Conservation (phyloP, 2,113 vertebrate genomes). For the Diphyllodes magnificus region DNA sequence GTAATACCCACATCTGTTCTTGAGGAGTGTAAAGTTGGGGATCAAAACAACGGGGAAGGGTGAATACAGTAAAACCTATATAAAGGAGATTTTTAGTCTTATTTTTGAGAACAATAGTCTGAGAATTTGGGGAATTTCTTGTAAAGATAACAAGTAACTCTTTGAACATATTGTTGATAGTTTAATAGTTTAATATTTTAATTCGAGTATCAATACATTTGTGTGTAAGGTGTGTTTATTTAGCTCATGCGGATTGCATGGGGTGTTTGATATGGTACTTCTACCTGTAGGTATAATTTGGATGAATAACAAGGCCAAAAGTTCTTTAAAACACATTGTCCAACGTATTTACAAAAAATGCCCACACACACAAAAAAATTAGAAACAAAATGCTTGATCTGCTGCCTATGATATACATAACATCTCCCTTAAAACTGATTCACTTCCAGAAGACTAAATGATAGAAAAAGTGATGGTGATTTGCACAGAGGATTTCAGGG, state of each 20-base stretch:
- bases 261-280: not conserved
- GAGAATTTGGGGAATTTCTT: not conserved
- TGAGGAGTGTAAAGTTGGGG: fast-evolving
- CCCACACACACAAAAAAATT: not conserved
- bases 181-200: not conserved
- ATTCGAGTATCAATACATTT: not conserved
- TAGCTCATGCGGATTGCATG: not conserved
- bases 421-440: not conserved
- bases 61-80: not conserved
- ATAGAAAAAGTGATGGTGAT: not conserved
- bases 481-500: not conserved
- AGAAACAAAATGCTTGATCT: not conserved
- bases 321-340: not conserved
- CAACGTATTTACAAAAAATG: not conserved
- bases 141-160: not conserved
- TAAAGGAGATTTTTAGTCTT: not conserved
- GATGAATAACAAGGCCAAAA: not conserved
- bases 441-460: not conserved
- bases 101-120: not conserved
- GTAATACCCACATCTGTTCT: not conserved
- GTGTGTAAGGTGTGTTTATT: not conserved
- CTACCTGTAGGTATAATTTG: not conserved
- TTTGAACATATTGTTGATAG: not conserved
- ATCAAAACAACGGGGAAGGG: not conserved
- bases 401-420: not conserved